These are phyloP conservation scores for Lysiphlebus fabarum DNA, from an alignment of 1,140 invertebrate genomes.

Conservation along the genomic window DNA sequence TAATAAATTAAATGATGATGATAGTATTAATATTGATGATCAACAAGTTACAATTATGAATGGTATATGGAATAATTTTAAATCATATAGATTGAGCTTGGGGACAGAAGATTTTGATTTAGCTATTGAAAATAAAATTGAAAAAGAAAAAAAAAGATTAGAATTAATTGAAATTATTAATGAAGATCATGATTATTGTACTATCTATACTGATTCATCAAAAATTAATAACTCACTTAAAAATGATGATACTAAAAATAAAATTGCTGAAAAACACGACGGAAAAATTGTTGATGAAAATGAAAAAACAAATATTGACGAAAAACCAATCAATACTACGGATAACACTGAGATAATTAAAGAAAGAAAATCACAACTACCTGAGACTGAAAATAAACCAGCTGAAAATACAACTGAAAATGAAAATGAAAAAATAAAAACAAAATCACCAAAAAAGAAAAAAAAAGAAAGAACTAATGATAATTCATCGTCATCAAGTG, in stretches of 20 bases:
- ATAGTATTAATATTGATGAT: slow-evolving; percentile 44
- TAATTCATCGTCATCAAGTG: slow-evolving; percentile 60
- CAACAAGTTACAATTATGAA: slow-evolving; percentile 55
- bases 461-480: slow-evolving; percentile 35
- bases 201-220: slow-evolving; percentile 32
- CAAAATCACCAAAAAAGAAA: slow-evolving; percentile 48
- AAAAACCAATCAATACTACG: slow-evolving; percentile 30
- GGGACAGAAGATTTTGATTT: slow-evolving; percentile 45
- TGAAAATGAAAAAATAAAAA: slow-evolving; percentile 22
- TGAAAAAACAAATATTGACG: slow-evolving; percentile 47
- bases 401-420: slow-evolving; percentile 20
- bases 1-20: slow-evolving; percentile 22
- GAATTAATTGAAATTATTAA: slow-evolving; percentile 45
- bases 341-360: slow-evolving; percentile 11
- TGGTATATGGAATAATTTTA: slow-evolving; percentile 82
- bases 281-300: slow-evolving; percentile 46
- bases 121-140: not conserved
- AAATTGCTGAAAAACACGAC: not conserved
- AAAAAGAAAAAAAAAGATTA: slow-evolving; percentile 13
- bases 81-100: slow-evolving; percentile 63
- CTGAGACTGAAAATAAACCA: slow-evolving; percentile 31
- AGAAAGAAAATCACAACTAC: slow-evolving; percentile 29
- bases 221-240: slow-evolving; percentile 20
- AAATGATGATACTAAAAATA: slow-evolving; percentile 21
- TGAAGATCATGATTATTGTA: slow-evolving; percentile 58